A percentile compares a stretch with the other conserved stretches of the same genome.
These are phyloP conservation scores for Thyatira batis DNA, from an alignment of 2,888 invertebrate species.

Conservation along the genomic window DNA sequence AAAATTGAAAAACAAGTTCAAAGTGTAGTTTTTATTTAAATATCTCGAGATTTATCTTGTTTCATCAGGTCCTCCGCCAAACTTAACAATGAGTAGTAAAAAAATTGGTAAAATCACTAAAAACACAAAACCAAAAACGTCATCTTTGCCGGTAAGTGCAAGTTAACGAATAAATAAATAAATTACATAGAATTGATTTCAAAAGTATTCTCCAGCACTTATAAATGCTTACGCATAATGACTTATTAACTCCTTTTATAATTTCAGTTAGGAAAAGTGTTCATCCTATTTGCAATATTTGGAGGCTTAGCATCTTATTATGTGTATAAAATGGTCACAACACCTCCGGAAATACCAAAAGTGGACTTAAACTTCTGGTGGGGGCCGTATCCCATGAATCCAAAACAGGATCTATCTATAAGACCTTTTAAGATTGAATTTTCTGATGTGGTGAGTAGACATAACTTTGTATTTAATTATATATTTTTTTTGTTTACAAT, in stretches of 20 bases:
- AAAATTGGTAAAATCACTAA: neutral
- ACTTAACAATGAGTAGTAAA: conserved; percentile 3
- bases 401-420: conserved; percentile 76
- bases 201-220: too few species aligned
- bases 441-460: conserved; percentile 79
- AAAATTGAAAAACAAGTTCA: too few species aligned
- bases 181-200: too few species aligned
- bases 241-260: neutral
- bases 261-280: conserved; percentile 37
- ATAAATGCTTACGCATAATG: neutral
- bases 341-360: conserved; percentile 42
- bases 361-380: conserved; percentile 79
- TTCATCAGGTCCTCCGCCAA: too few species aligned
- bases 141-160: neutral
- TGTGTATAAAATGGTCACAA: conserved; percentile 26
- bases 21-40: too few species aligned
- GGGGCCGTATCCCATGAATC: conserved; percentile 77
- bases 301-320: conserved; percentile 30
- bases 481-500: neutral
- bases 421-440: conserved; percentile 84
- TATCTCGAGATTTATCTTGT: too few species aligned
- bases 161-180: too few species aligned
- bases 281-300: conserved; percentile 23
- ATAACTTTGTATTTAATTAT: neutral
- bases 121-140: neutral